Evolutionary conservation across 1,140 invertebrate species (phyloP).

Genomic region (Polypedilum vanderplanki): DNA sequence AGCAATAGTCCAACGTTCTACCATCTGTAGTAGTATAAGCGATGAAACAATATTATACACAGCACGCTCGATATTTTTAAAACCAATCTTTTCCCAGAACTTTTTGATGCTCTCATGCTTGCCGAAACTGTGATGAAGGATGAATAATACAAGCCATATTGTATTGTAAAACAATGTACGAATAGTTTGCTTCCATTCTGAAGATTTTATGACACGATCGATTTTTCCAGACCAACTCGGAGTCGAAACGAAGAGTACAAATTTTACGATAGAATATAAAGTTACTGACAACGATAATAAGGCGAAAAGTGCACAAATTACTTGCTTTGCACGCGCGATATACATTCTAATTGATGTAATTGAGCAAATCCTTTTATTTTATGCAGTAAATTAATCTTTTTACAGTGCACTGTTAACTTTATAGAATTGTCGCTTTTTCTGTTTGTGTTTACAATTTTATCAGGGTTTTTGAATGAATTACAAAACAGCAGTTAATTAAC

Average conservation of each 20-base stretch:
- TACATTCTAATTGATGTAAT: not conserved
- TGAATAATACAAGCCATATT: conserved; percentile 46
- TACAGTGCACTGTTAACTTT: too few species aligned
- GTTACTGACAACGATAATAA: conserved; percentile 37
- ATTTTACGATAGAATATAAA: conserved; percentile 38
- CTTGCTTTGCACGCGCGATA: not conserved
- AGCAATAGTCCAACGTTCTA: conserved; percentile 45
- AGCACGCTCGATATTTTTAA: conserved; percentile 46
- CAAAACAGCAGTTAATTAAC: too few species aligned
- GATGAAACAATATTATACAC: conserved; percentile 48
- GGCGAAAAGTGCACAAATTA: conserved; percentile 29
- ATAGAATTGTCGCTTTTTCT: too few species aligned
- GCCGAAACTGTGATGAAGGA: conserved; percentile 49
- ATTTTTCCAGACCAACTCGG: conserved; percentile 36
- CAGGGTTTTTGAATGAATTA: too few species aligned
- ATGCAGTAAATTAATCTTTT: too few species aligned
- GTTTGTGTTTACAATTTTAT: too few species aligned
- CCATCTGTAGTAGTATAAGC: conserved; percentile 41
- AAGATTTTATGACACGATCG: conserved; percentile 38
- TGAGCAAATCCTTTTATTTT: too few species aligned
- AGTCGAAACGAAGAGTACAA: conserved; percentile 39
- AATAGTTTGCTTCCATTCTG: conserved; percentile 39
- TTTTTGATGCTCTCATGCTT: conserved; percentile 44
- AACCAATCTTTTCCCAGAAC: conserved; percentile 40
- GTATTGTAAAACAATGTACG: conserved; percentile 41